Conservation (phyloP, 1,140 invertebrate species). For the Diuraphis noxia region DNA sequence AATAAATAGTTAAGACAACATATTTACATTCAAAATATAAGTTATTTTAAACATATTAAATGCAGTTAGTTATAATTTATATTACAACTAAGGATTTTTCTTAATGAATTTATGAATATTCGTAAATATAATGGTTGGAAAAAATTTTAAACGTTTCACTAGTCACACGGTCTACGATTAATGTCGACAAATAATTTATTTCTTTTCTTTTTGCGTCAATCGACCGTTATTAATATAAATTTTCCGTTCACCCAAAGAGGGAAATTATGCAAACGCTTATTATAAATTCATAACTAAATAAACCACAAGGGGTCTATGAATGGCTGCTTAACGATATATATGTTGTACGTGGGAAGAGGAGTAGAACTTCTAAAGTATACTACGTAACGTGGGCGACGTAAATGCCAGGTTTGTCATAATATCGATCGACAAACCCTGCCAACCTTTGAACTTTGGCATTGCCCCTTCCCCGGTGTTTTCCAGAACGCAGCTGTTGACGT, state of each 20-base stretch:
- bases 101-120: background rate
- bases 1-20: background rate
- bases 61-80: background rate
- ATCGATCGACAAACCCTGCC: constrained; percentile 5
- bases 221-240: background rate
- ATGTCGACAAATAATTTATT: background rate
- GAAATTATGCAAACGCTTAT: constrained; percentile 18
- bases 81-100: background rate
- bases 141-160: background rate
- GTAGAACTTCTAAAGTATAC: background rate
- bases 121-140: background rate
- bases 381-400: background rate
- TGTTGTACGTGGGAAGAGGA: background rate
- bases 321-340: background rate
- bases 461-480: background rate
- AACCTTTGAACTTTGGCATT: constrained; percentile 39
- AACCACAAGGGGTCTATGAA: constrained; percentile 5
- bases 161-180: background rate
- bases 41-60: background rate
- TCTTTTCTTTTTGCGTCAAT: background rate
- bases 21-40: background rate
- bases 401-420: constrained; percentile 40
- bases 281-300: background rate
- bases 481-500: background rate
- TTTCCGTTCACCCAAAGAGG: background rate